Percentiles rank a stretch among this genome's conserved stretches.
phyloP scores from a whole-genome alignment of 2,113 vertebrate species.

The Notiomystis cincta region DNA sequence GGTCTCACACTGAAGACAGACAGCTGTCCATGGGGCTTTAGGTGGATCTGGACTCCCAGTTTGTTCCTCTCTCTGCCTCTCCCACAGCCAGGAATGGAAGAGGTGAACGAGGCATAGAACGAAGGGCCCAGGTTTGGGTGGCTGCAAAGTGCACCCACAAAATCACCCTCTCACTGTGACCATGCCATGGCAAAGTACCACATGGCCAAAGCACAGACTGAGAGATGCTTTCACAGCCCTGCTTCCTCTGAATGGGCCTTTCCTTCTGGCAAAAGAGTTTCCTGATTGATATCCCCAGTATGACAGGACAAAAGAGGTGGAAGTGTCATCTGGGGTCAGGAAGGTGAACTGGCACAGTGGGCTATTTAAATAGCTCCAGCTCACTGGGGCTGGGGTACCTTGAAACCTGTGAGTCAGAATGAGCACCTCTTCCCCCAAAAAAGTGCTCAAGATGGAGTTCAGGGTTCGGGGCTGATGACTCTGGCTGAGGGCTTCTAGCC shows the following conservation, averaged over 20 bases:
- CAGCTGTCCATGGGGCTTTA: neutral
- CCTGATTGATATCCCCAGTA: neutral
- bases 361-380: neutral
- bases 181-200: neutral
- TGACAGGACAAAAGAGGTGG: neutral
- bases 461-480: fast-evolving
- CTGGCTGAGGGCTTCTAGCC: neutral
- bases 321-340: neutral
- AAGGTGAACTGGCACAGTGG: neutral
- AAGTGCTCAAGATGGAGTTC: neutral
- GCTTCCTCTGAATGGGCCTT: neutral
- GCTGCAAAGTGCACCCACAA: neutral
- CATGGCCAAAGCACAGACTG: neutral
- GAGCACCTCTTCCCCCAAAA: fast-evolving
- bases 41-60: neutral
- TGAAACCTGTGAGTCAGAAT: neutral
- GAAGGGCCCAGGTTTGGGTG: neutral
- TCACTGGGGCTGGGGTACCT: fast-evolving
- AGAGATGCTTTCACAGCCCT: neutral
- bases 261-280: neutral
- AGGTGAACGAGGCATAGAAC: neutral
- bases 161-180: neutral
- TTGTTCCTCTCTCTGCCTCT: neutral
- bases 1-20: neutral
- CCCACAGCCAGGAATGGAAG: neutral